phyloP scores from a whole-genome alignment of 1,140 invertebrate species.

The Pectinophora gossypiella region DNA sequence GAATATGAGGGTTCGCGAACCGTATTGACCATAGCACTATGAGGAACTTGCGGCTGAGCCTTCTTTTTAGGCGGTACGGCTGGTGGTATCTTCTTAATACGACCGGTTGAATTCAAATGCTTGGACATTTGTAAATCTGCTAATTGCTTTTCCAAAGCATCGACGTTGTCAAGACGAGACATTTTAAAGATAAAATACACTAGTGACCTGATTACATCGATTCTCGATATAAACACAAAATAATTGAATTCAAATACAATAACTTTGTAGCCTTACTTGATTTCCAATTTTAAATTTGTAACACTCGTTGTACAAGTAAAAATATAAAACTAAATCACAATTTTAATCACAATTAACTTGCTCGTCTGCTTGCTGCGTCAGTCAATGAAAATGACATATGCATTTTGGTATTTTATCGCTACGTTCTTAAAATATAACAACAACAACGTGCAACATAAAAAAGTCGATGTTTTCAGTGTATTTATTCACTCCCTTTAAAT shows the following conservation, averaged over 20 bases:
- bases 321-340: not conserved
- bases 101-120: slow-evolving; percentile 41
- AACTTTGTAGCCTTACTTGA: not conserved
- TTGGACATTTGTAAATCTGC: slow-evolving; percentile 74
- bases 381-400: not conserved
- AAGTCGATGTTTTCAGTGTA: no score
- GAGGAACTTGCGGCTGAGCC: slow-evolving; percentile 81
- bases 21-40: slow-evolving; percentile 55
- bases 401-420: not conserved
- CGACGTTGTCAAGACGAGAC: slow-evolving; percentile 68
- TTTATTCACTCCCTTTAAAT: no score
- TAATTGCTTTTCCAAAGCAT: slow-evolving; percentile 76
- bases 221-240: no score
- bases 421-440: not conserved
- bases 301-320: not conserved
- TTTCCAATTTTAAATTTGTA: not conserved
- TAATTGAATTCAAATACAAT: not conserved
- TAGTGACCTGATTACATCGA: not conserved
- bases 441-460: no score
- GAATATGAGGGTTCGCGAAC: slow-evolving; percentile 65
- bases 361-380: not conserved
- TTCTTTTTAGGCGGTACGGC: slow-evolving; percentile 87
- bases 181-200: slow-evolving; percentile 27
- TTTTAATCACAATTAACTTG: not conserved
- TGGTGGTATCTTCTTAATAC: slow-evolving; percentile 82